Percentiles rank a stretch among this genome's conserved stretches.
Conservation (phyloP, 2,888 invertebrate genomes). For the Thecocarcelia acutangulata region DNA sequence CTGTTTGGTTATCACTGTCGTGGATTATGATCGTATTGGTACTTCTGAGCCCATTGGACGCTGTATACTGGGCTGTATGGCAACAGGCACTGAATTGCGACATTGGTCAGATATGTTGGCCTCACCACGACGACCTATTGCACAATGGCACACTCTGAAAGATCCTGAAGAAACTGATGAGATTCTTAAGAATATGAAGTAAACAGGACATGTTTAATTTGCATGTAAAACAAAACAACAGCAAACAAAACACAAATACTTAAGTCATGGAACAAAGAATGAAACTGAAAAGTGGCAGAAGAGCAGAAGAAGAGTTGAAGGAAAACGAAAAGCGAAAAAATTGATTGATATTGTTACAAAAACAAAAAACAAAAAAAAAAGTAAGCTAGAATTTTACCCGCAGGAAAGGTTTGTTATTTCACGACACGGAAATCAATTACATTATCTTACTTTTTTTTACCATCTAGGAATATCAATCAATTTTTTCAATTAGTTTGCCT, state of each 20-base stretch:
- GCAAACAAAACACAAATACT: slow-evolving; percentile 51
- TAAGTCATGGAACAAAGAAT: slow-evolving; percentile 39
- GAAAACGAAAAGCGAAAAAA: slow-evolving; percentile 28
- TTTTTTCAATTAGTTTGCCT: slow-evolving; percentile 37
- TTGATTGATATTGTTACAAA: slow-evolving; percentile 54
- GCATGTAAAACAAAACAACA: slow-evolving; percentile 28
- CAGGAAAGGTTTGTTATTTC: slow-evolving; percentile 45
- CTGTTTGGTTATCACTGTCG: slow-evolving; percentile 98
- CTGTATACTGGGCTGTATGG: slow-evolving; percentile 97
- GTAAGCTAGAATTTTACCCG: slow-evolving; percentile 2
- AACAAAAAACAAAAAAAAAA: slow-evolving; percentile 33
- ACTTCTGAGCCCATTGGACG: slow-evolving; percentile 99
- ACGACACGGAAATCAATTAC: not conserved
- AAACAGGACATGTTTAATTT: slow-evolving; percentile 67
- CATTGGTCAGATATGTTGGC: slow-evolving; percentile 99
- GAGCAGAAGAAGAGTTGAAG: not conserved
- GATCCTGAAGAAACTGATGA: slow-evolving; percentile 92
- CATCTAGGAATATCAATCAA: slow-evolving; percentile 63
- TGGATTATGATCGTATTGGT: slow-evolving; percentile 99
- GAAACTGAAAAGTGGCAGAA: not conserved
- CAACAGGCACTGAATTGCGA: slow-evolving; percentile 97
- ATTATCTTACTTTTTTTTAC: slow-evolving; percentile 44
- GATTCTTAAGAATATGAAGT: slow-evolving; percentile 81
- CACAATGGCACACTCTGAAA: slow-evolving; percentile 99
- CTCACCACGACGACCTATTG: slow-evolving; percentile 98